A percentile compares a stretch with the other conserved stretches of the same genome.
These are phyloP conservation scores for Micrasema minimum DNA, from an alignment of 1,140 invertebrate genomes.

Conservation along the genomic window DNA sequence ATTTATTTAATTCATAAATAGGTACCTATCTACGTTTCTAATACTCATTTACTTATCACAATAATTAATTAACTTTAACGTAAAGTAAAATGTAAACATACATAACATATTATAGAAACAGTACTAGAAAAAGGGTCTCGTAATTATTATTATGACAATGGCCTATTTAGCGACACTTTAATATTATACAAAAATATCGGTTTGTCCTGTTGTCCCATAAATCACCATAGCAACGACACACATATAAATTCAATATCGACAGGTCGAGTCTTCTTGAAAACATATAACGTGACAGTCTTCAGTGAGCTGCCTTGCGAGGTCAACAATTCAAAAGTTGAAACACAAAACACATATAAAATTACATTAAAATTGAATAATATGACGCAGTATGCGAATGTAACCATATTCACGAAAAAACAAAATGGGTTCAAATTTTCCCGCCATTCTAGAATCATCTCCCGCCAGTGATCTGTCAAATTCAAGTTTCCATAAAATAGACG, in stretches of 20 bases:
- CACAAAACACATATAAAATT: not conserved
- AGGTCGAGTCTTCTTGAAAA: slow-evolving; percentile 21
- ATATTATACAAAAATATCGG: slow-evolving; percentile 21
- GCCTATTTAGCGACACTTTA: no score
- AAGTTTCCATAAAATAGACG: not conserved
- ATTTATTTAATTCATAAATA: no score
- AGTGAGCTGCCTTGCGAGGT: slow-evolving; percentile 9
- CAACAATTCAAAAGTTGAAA: not conserved
- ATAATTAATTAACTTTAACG: no score
- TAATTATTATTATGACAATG: no score
- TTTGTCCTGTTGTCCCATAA: slow-evolving; percentile 34
- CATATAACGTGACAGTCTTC: slow-evolving; percentile 40
- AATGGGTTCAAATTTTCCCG: slow-evolving; percentile 31
- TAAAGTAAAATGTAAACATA: no score
- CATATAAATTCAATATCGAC: slow-evolving; percentile 46
- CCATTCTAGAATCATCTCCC: not conserved
- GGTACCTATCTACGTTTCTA: no score
- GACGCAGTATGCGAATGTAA: slow-evolving; percentile 32
- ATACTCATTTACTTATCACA: no score
- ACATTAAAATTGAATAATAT: slow-evolving; percentile 30
- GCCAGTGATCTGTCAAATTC: slow-evolving; percentile 2
- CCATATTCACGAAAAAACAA: slow-evolving; percentile 27
- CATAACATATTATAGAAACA: no score
- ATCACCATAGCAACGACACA: slow-evolving; percentile 44
- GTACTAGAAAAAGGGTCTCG: no score